Evolutionary conservation across 2,797 vertebrate genomes (phyloP).

Genomic region (Amazonetta brasiliensis): DNA sequence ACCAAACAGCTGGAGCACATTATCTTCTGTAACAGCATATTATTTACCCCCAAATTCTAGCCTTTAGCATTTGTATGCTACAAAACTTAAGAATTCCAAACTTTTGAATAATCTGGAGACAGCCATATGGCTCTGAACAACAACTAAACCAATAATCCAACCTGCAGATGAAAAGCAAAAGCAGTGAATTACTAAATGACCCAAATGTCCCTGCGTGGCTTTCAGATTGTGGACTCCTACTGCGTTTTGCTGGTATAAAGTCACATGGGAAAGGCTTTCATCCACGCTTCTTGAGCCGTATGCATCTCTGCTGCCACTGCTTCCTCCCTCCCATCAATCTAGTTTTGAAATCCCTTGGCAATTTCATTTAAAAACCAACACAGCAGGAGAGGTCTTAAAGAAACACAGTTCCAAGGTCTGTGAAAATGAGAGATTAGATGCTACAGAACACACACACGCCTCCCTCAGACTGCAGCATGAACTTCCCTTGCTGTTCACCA

Average conservation of each 20-base stretch:
- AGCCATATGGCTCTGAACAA: background rate
- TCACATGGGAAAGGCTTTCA: background rate
- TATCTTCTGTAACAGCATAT: slow-evolving; percentile 19
- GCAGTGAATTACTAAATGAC: background rate
- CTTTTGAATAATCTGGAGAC: background rate
- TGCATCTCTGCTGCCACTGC: background rate
- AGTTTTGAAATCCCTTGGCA: background rate
- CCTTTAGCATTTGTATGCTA: background rate
- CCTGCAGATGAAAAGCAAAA: background rate
- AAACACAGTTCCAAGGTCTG: background rate
- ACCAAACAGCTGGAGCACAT: slow-evolving; percentile 38
- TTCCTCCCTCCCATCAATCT: background rate
- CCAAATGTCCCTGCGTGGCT: background rate
- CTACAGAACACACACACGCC: background rate
- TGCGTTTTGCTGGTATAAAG: background rate
- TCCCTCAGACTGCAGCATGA: background rate
- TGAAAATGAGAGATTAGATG: background rate
- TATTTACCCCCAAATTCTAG: background rate
- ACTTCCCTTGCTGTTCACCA: background rate
- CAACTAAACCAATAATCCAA: background rate
- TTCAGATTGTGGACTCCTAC: background rate
- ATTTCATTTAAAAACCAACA: background rate
- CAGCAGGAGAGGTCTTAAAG: background rate
- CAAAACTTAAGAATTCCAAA: background rate
- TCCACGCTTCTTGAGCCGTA: background rate